Base-by-base conservation (phyloP, 2,888 invertebrate genomes). In the Orthosia incerta region DNA sequence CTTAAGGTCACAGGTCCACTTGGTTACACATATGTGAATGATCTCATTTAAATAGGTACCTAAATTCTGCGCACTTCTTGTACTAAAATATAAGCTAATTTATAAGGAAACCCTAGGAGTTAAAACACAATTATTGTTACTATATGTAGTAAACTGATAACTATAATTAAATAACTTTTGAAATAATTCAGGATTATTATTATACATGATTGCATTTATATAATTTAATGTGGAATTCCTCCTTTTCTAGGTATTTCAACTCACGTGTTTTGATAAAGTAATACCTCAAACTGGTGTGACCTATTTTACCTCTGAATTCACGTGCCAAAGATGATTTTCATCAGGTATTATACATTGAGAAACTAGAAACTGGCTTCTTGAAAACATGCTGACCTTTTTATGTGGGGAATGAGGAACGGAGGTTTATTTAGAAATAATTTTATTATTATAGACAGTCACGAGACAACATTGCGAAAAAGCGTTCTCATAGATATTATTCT, bases 91-190 rank as follows among this genome's bases (percentile, higher is more conserved):
- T 62, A 20, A 51, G 1, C 13, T 26, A 51, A 48, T 57, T 56
- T 56, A 71, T 1, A 71, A n/a, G 76, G 65, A 65, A 74, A 74
- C 4, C 60, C 26, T 7, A 11, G 2, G 15, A n/a, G 18, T 59
- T 48, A 7, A 18, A 53, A 39, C 0, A 31, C 4, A 13, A 55
- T 20, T 31, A 55, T 60, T 50, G 53, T 63, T 59, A 26, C 67
- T 48, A 59, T 45, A 61, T 15, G 15, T 12, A 56, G 23, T 57
- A 71, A n/a, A 3, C 23, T 57, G 56, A 39, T 59, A 66, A 75
- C 4, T 50, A 2, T 45, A 75, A 39, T 75, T 57, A 26, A 62
- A 3, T 12, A n/a, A 59, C 12, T 20, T 39, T 72, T 48, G 0
- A 13, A 20, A 23, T 51, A 45, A 45, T 73, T 56, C 13, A 13